Evolutionary conservation across 1,140 invertebrate species (phyloP).

Genomic region (Saccostrea cuccullata): DNA sequence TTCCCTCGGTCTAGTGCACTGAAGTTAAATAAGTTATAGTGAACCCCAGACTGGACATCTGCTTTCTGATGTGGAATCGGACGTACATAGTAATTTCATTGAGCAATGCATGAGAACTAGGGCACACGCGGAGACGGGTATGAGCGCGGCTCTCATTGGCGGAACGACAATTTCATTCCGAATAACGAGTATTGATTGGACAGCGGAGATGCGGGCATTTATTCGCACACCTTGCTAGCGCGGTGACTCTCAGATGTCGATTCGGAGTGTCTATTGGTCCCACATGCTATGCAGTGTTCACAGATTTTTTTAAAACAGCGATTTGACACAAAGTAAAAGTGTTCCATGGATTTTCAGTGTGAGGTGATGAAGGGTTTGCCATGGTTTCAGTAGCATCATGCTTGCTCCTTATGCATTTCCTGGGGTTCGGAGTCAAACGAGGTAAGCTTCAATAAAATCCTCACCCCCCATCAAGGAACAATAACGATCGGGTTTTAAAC

Average conservation of each 20-base stretch:
- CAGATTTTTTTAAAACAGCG: background rate
- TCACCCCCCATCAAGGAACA: background rate
- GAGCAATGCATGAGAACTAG: conserved; percentile 4
- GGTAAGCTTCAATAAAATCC: background rate
- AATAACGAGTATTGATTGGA: conserved; percentile 29
- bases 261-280: background rate
- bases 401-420: conserved; percentile 11
- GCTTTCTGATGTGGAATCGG: too few relatives aligned
- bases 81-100: background rate
- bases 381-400: conserved; percentile 33
- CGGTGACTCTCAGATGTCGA: background rate
- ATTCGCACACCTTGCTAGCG: conserved; percentile 12
- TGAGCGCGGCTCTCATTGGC: background rate
- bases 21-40: too few relatives aligned
- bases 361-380: conserved; percentile 24
- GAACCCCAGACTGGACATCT: too few relatives aligned
- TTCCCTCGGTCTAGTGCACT: too few relatives aligned
- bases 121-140: conserved; percentile 15
- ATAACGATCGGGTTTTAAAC: background rate
- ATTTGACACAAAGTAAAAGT: background rate
- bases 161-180: background rate
- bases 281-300: background rate
- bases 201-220: conserved; percentile 11
- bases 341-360: background rate
- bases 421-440: conserved; percentile 22